Base-by-base conservation (phyloP, 2,888 invertebrate genomes). In the Lycaena phlaeas region DNA sequence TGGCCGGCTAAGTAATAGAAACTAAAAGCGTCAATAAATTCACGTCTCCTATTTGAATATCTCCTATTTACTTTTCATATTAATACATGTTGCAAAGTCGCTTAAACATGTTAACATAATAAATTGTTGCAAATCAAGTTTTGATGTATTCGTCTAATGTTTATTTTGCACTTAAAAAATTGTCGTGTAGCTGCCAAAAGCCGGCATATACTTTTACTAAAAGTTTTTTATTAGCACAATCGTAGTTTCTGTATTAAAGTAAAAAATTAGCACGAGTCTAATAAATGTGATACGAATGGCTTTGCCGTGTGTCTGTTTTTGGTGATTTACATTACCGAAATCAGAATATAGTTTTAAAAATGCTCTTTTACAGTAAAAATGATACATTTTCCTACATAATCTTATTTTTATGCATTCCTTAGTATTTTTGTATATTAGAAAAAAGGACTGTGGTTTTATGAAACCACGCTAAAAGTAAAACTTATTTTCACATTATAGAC, bases 181-280 rank as follows among this genome's bases (percentile, higher is more conserved):
- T 51, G 36, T 47, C 50, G 44, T 40, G 15, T 42, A n/a, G 6
- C 30, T 42, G 51, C 44, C 43, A 51, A 51, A 46, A 45, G 41
- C 40, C 38, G 41, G 43, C 29, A 30, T 41, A 29, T 28, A 9
- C 17, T 29, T 42, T 48, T 7, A 14, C 11, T 39, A 39, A 39
- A 39, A 31, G 26, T 39, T 26, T 39, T 39, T 26, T 14, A 31
- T 31, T 39, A 39, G 31, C 30, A 22, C 25, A 22, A 25, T 15
- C 15, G n/a, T 15, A 30, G 30, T 31, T 27, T 17, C 27, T 39
- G 30, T 39, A 26, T 9, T 12, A 30, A 14, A 27, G 12, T 11
- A 31, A 11, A 30, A 15, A 22, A 34, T 34, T 34, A 34, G 22
- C 34, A 11, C 11, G 6, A 18, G 4, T 12, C 11, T 18, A 34